phyloP scores from a whole-genome alignment of 2,113 vertebrate genomes.

The Tupaia chinensis region DNA sequence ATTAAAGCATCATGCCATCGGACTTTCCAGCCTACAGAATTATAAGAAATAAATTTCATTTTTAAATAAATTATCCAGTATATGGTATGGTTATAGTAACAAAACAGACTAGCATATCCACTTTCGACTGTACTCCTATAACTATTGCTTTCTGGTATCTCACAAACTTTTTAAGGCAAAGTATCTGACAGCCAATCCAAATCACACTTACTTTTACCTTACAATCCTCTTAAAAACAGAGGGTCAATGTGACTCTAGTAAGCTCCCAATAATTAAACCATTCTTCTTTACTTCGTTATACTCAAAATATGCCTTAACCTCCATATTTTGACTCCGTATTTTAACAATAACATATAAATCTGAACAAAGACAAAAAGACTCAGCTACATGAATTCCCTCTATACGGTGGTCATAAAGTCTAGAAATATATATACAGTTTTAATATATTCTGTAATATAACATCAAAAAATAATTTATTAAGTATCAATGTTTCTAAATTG shows the following conservation, averaged over 20 bases:
- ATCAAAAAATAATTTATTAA: background rate
- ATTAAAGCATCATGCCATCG: background rate
- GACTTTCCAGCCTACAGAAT: too few species aligned
- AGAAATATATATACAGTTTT: constrained; percentile 31
- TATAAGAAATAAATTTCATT: too few species aligned
- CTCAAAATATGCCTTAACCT: constrained; percentile 31
- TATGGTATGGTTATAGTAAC: too few species aligned
- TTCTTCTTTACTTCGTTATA: background rate
- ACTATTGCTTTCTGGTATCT: background rate
- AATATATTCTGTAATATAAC: constrained; percentile 12
- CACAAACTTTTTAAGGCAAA: background rate
- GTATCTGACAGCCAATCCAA: background rate
- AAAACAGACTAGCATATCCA: too few species aligned
- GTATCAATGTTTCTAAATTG: constrained; percentile 12
- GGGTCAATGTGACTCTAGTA: background rate
- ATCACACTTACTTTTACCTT: constrained; percentile 9
- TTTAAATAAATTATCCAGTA: too few species aligned
- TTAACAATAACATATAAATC: background rate
- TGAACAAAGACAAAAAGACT: background rate
- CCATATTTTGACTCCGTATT: background rate
- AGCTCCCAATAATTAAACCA: constrained; percentile 27
- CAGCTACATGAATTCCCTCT: background rate
- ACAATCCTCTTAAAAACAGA: background rate
- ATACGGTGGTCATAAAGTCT: background rate
- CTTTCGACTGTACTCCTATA: background rate